Evolutionary conservation across 2,888 invertebrate genomes (phyloP).

Genomic region (Drosophila mercatorum): DNA sequence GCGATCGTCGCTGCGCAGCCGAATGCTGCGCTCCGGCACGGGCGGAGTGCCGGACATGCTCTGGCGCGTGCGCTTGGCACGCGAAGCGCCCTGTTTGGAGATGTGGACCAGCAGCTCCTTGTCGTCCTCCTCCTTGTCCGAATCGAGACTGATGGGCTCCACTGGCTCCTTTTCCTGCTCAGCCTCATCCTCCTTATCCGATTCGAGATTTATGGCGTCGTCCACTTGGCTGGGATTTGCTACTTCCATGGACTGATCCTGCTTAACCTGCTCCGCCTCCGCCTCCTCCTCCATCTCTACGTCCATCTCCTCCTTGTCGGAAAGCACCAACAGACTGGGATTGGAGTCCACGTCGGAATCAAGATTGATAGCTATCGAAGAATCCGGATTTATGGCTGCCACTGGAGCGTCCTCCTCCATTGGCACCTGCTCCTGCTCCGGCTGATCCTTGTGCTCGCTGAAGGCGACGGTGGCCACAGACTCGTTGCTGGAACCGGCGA

Average conservation of each 20-base stretch:
- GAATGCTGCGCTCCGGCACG: constrained; percentile 7
- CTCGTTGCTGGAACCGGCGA: constrained; percentile 30
- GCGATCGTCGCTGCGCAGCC: constrained; percentile 24
- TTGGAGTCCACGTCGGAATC: neutral
- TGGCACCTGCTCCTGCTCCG: neutral
- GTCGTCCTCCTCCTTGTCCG: too few relatives aligned
- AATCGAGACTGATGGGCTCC: too few relatives aligned
- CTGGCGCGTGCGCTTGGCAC: too few relatives aligned
- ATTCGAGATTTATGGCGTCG: constrained; percentile 8
- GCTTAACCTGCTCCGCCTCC: neutral
- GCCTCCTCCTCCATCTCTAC: neutral
- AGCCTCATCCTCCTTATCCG: constrained; percentile 14
- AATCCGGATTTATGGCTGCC: neutral
- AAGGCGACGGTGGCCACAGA: constrained; percentile 38
- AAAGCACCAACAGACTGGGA: neutral
- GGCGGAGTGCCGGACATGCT: neutral
- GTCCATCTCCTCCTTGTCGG: constrained; percentile 5
- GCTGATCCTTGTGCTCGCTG: constrained; percentile 25
- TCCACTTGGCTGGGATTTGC: neutral
- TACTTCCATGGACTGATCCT: neutral
- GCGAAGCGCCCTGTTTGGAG: neutral
- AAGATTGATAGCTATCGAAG: neutral
- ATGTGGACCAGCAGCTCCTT: too few relatives aligned
- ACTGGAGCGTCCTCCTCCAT: neutral
- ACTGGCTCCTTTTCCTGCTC: neutral